Percentiles rank a stretch among this genome's conserved stretches.
These are phyloP conservation scores for Sardina pilchardus DNA, from an alignment of 2,113 vertebrate species.

Conservation along the genomic window DNA sequence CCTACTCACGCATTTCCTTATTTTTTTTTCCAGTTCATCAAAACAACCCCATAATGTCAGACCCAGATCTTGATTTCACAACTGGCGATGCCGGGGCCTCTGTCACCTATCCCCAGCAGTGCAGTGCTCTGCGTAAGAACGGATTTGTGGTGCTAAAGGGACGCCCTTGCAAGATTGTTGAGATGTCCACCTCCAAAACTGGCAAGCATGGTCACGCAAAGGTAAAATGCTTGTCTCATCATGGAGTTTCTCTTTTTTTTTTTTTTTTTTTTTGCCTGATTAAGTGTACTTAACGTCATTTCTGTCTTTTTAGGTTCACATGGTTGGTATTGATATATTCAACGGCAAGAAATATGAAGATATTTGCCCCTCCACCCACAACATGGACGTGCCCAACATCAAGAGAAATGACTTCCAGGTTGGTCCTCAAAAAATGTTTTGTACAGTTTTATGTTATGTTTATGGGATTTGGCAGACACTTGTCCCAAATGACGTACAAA, in stretches of 20 bases:
- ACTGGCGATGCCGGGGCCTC: constrained; percentile 93
- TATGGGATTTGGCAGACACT: no score
- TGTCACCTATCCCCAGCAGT: constrained; percentile 92
- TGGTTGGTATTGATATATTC: constrained; percentile 98
- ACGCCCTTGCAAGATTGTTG: constrained; percentile 95
- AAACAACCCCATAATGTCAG: constrained; percentile 82
- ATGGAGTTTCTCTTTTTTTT: no score
- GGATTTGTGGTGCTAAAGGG: constrained; percentile 95
- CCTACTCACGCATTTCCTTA: not conserved
- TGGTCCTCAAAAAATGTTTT: constrained; percentile 37
- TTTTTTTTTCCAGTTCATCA: constrained; percentile 56
- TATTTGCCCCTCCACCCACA: constrained; percentile 98
- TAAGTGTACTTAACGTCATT: not conserved
- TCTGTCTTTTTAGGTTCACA: constrained; percentile 80
- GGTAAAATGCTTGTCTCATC: constrained; percentile 71
- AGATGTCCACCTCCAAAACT: constrained; percentile 98
- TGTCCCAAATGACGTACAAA: no score
- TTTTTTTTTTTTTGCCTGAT: not conserved
- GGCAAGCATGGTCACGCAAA: constrained; percentile 98
- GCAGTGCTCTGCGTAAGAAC: constrained; percentile 97
- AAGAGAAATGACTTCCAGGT: constrained; percentile 97
- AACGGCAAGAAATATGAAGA: constrained; percentile 98
- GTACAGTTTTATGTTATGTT: no score
- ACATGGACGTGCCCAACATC: constrained; percentile 98
- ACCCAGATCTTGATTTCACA: constrained; percentile 87